Percentiles rank a stretch among this genome's conserved stretches.
Evolutionary conservation across 2,888 invertebrate species (phyloP).

Genomic region (Sphinx pinastri): DNA sequence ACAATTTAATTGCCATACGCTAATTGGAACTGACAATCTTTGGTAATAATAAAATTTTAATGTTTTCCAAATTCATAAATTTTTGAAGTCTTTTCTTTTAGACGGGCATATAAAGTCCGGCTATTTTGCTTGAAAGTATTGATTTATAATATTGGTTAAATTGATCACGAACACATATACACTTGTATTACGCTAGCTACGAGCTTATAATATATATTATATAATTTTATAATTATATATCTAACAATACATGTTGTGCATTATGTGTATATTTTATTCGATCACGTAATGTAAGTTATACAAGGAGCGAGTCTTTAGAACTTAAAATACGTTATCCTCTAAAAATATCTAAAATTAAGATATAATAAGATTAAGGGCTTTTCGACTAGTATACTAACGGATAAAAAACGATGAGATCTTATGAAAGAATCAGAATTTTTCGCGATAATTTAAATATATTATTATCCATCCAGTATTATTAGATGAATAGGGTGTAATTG

Average conservation of each 20-base stretch:
- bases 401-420: conserved; percentile 71
- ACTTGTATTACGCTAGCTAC: conserved; percentile 50
- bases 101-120: conserved; percentile 24
- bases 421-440: conserved; percentile 78
- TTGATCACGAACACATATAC: conserved; percentile 28
- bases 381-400: conserved; percentile 77
- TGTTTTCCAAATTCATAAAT: conserved; percentile 1
- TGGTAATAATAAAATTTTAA: background rate
- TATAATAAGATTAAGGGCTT: conserved; percentile 74
- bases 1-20: conserved; percentile 4
- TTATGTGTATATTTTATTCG: conserved; percentile 47
- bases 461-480: conserved; percentile 83
- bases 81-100: conserved; percentile 6
- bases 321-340: conserved; percentile 64
- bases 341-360: conserved; percentile 34
- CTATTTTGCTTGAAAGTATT: conserved; percentile 37
- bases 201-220: conserved; percentile 60
- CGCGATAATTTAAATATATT: conserved; percentile 76
- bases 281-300: conserved; percentile 64
- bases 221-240: conserved; percentile 51
- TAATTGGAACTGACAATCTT: conserved; percentile 6
- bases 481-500: conserved; percentile 75
- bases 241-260: conserved; percentile 44
- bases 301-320: conserved; percentile 57
- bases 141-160: background rate